Evolutionary conservation across 2,888 invertebrate genomes (phyloP).

Genomic region (Megamerina dolium): DNA sequence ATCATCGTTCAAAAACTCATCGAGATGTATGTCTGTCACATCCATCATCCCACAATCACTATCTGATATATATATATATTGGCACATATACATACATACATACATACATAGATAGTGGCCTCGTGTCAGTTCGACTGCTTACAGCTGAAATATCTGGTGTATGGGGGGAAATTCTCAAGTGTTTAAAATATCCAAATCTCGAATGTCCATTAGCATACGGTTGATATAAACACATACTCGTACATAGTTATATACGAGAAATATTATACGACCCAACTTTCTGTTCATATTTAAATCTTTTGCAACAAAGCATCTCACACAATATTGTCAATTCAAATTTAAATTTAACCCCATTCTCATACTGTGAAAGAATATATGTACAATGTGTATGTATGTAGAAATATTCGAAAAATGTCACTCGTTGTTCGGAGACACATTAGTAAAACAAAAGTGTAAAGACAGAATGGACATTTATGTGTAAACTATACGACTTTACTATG

Average conservation of each 20-base stretch:
- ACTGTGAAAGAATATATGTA: too few species aligned
- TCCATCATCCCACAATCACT: slow-evolving; percentile 42
- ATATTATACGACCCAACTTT: too few species aligned
- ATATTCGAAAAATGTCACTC: too few species aligned
- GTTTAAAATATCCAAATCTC: slow-evolving; percentile 40
- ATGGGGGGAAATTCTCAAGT: slow-evolving; percentile 20
- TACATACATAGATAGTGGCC: slow-evolving; percentile 27
- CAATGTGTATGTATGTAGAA: too few species aligned
- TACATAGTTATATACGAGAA: too few species aligned
- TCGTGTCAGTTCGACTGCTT: slow-evolving; percentile 31
- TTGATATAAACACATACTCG: neutral
- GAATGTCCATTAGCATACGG: slow-evolving; percentile 41
- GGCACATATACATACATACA: too few species aligned
- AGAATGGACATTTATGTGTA: too few species aligned
- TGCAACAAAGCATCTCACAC: neutral
- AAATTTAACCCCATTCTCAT: slow-evolving; percentile 43
- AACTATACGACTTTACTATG: too few species aligned
- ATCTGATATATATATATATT: too few species aligned
- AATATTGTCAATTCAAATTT: slow-evolving; percentile 34
- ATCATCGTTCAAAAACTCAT: slow-evolving; percentile 7
- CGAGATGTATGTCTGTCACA: slow-evolving; percentile 32
- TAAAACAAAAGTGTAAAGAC: too few species aligned
- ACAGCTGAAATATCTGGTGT: slow-evolving; percentile 39
- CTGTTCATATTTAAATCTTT: too few species aligned
- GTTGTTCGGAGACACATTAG: too few species aligned